phyloP scores from a whole-genome alignment of 2,888 invertebrate genomes.

The Stenoptilia bipunctidactyla region DNA sequence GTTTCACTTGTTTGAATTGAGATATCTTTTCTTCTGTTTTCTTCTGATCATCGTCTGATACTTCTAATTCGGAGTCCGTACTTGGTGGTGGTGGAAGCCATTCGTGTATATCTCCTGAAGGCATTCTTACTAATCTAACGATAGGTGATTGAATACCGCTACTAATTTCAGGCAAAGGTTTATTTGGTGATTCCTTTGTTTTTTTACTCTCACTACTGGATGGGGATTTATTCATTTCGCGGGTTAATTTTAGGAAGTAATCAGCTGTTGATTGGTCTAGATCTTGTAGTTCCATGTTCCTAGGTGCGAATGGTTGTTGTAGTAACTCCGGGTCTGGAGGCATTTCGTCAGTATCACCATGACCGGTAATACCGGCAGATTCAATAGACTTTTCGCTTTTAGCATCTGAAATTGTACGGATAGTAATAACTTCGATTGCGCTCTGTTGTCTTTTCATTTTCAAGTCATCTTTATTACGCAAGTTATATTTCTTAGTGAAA shows the following conservation, averaged over 20 bases:
- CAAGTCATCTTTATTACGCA: no score
- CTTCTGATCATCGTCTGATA: not conserved
- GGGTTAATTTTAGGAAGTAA: constrained; percentile 30
- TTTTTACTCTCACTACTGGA: not conserved
- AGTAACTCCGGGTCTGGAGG: constrained; percentile 31
- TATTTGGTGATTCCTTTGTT: not conserved
- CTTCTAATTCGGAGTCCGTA: constrained; percentile 11
- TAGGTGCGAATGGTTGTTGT: constrained; percentile 21
- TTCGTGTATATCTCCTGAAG: constrained; percentile 24
- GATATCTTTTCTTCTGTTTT: constrained; percentile 2
- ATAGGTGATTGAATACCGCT: constrained; percentile 17
- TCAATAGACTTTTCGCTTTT: no score
- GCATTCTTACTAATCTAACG: constrained; percentile 21
- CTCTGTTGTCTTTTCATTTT: no score
- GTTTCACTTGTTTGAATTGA: no score
- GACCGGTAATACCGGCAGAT: constrained; percentile 29
- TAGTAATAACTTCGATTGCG: no score
- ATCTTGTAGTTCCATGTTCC: constrained; percentile 32
- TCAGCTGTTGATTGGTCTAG: constrained; percentile 27
- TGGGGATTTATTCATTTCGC: constrained; percentile 17
- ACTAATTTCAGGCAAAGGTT: not conserved
- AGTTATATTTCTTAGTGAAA: not conserved
- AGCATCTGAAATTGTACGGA: no score
- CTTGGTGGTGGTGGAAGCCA: constrained; percentile 23
- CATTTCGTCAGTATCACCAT: constrained; percentile 34